Evolutionary conservation across 2,797 vertebrate species (phyloP), one percentile per base, ranked within the genome.

Genomic region (Poecilia gillii): DNA sequence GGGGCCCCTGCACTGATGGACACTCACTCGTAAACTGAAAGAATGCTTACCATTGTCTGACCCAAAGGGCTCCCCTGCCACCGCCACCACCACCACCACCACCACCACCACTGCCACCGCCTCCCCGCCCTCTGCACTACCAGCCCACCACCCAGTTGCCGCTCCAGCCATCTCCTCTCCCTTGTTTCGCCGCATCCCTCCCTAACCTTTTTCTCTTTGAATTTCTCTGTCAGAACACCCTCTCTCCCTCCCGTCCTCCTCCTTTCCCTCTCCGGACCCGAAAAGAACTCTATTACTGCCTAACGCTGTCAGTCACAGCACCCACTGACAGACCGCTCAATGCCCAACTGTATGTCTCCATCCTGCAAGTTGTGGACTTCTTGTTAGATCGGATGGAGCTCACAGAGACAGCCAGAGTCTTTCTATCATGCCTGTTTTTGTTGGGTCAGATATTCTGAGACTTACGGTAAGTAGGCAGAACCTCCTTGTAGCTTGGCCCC

Each of bases 391-490:
- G 84, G 77, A 87, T 86, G 86, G 86, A 91, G 80, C 81, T 59
- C 79, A 77, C 79, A 80, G 46, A 46, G 75, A 43, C 74, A 77
- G 80, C 82, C 57, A 81, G 81, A 66, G 49, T 18, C 18, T n/a
- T 55, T 85, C 78, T 49, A 73, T 78, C 74, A 84, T 84, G 76
- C 71, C 47, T 51, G 77, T 45, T 31, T 41, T 71, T 28, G 49
- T 75, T 74, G 73, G 76, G 72, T 85, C 39, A 82, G 80, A 80
- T 82, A 84, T 87, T 83, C 57, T n/a, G 80, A 88, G 49, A 97
- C 98, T 99, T 96, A 99, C 98, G 98, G 99, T 92, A 99, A 96
- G 90, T 99, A 99, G 86, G 97, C 98, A 71, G 98, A 99, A 86
- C 99, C 98, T 91, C 98, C 98, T 90, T 99, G 99, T 84, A 99